Evolutionary conservation across 2,113 vertebrate species (phyloP).

Genomic region (Nansenia antarctica): DNA sequence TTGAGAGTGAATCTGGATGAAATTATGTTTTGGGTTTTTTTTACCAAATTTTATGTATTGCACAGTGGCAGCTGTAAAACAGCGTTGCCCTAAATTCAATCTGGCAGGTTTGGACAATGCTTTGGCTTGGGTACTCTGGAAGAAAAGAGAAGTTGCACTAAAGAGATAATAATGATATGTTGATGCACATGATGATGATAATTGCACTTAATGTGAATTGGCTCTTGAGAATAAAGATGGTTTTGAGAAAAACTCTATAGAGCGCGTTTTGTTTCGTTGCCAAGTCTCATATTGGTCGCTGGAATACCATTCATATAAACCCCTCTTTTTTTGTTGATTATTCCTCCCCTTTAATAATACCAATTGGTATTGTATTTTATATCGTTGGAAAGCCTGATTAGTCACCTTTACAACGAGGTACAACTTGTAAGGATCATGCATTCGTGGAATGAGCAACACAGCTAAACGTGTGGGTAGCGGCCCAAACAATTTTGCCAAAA

Average conservation of each 20-base stretch:
- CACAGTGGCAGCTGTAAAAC: conserved; percentile 41
- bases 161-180: conserved; percentile 26
- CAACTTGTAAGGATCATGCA: no score
- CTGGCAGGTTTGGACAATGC: conserved; percentile 27
- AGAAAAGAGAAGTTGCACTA: conserved; percentile 41
- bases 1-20: conserved; percentile 35
- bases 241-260: conserved; percentile 62
- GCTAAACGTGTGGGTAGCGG: no score
- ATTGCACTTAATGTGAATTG: conserved; percentile 71
- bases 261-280: background rate
- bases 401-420: no score
- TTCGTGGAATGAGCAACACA: no score
- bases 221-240: conserved; percentile 76
- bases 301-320: no score
- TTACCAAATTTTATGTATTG: conserved; percentile 34
- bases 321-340: no score
- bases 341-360: no score
- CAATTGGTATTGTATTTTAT: no score
- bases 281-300: background rate
- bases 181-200: conserved; percentile 34
- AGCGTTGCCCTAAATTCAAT: conserved; percentile 5
- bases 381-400: no score
- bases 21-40: conserved; percentile 11
- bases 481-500: no score
- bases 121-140: conserved; percentile 32